Evolutionary conservation across 2,113 vertebrate genomes (phyloP).

Genomic region (Otus sunia): DNA sequence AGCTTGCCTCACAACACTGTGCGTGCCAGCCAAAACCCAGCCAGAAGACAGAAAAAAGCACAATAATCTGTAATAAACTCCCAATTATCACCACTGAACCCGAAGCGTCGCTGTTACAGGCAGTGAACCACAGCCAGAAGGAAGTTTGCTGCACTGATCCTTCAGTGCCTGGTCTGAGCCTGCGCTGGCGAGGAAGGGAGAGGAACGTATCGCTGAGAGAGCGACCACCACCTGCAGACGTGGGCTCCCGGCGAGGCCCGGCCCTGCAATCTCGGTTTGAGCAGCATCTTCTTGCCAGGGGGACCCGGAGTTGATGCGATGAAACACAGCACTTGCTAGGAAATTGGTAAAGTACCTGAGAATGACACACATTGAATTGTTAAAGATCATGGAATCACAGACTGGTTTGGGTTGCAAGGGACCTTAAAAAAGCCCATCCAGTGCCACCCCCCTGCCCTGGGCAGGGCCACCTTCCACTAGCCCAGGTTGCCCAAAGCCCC

Average conservation of each 20-base stretch:
- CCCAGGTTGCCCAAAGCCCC: too few relatives aligned
- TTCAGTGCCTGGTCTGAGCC: not conserved
- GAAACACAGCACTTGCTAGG: accelerated
- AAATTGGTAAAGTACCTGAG: not conserved
- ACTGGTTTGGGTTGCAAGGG: too few relatives aligned
- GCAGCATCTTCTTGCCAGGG: not conserved
- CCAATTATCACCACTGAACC: not conserved
- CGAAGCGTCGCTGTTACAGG: too few relatives aligned
- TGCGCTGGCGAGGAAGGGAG: not conserved
- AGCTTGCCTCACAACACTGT: not conserved
- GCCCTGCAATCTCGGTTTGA: accelerated
- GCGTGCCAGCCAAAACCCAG: not conserved
- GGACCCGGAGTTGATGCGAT: accelerated
- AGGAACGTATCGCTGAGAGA: accelerated
- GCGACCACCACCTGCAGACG: accelerated
- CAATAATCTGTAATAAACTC: not conserved
- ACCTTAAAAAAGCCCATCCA: too few relatives aligned
- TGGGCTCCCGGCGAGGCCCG: accelerated
- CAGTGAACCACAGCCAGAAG: not conserved
- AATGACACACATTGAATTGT: accelerated
- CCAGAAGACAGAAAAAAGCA: not conserved
- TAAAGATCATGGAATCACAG: not conserved
- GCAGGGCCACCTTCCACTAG: too few relatives aligned
- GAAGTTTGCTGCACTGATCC: accelerated
- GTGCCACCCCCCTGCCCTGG: too few relatives aligned